Evolutionary conservation across 2,113 vertebrate species (phyloP), one percentile per base, ranked within the genome.

Genomic region (Proterorhinus semilunaris): DNA sequence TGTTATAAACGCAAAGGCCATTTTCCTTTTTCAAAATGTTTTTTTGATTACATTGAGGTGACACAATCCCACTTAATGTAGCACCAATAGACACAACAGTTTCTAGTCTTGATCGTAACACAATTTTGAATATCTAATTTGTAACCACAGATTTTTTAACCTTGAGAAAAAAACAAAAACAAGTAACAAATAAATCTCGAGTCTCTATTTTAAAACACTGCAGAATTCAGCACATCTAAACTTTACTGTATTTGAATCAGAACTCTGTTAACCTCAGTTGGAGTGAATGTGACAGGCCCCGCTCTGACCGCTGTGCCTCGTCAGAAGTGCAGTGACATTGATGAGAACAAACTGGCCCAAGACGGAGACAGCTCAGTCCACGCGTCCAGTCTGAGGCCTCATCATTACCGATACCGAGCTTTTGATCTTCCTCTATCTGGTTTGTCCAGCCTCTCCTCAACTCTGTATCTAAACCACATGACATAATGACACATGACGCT

Each of bases 281-380:
- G 46, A 36, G 51, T 53, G 59, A 16, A 62, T 67, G 79, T 64
- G 74, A 58, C 52, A 51, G 53, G 58, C 71, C 67, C 68, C 48
- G 59, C 66, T 61, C 10, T 69, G 68, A 8, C 7, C 27, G 8
- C 66, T 42, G 45, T 62, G 73, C 80, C 70, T 44, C 84, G 73
- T 85, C 57, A 65, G 69, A 36, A 63, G 10, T 71, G 74, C 75
- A 47, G 57, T 90, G 88, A 92, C 79, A 68, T 27, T 89, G 89
- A 91, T 89, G 88, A 82, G 85, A 88, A 74, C 79, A 87, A 92
- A 90, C 87, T 88, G 84, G 84, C 86, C 80, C 78, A 71, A 87
- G 79, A 79, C 81, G 79, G 74, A 87, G 79, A 79, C 82, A 67
- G 72, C 59, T 10, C 11, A 21, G 52, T 86, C 78, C 74, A 17